Conservation (phyloP, 2,113 vertebrate species). For the Cynoglossus semilaevis region DNA sequence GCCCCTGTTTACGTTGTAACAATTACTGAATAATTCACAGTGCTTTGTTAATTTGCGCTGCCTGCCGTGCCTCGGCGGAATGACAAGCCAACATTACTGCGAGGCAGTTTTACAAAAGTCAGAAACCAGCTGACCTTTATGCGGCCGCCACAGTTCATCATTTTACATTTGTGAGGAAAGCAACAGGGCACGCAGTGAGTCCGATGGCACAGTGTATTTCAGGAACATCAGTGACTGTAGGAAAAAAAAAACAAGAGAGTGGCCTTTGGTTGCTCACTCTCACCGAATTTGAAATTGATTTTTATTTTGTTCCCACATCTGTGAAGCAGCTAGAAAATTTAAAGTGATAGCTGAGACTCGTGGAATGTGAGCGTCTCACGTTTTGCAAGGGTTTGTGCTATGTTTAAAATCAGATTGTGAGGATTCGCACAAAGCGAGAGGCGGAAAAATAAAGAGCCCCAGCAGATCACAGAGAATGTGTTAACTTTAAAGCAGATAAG, state of each 20-base stretch:
- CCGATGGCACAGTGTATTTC: background rate
- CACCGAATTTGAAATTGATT: background rate
- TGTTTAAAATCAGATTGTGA: too few species aligned
- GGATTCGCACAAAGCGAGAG: too few species aligned
- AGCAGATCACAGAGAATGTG: too few species aligned
- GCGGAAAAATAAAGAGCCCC: too few species aligned
- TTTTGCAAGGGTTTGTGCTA: too few species aligned
- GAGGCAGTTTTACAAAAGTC: constrained; percentile 2
- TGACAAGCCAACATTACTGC: background rate
- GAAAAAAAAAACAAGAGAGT: background rate
- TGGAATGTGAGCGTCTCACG: too few species aligned
- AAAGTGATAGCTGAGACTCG: too few species aligned
- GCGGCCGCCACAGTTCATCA: background rate
- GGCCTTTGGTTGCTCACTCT: background rate
- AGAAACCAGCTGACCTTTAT: constrained; percentile 7
- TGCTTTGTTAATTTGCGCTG: background rate
- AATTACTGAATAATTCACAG: background rate
- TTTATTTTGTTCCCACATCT: background rate
- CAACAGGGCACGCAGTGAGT: background rate
- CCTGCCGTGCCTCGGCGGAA: background rate
- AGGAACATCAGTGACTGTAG: background rate
- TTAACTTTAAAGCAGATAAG: too few species aligned
- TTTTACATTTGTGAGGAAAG: constrained; percentile 1
- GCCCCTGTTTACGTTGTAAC: background rate
- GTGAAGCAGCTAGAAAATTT: background rate